Conservation (phyloP, 2,888 invertebrate species). For the Drosophila fulvimacula region DNA sequence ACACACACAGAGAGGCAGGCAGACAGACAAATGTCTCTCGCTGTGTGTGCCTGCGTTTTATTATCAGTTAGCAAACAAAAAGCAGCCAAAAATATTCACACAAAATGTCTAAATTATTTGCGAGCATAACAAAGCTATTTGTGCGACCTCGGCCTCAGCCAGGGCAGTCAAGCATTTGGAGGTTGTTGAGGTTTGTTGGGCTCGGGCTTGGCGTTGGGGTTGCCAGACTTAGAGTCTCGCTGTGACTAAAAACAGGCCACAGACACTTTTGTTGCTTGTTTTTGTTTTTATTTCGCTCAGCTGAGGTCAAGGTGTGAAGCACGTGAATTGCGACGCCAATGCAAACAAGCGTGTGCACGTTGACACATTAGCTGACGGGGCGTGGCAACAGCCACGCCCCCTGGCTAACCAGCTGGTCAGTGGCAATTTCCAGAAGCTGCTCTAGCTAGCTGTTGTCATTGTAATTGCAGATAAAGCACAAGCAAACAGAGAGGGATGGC, state of each 20-base stretch:
- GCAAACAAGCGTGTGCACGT: constrained; percentile 31
- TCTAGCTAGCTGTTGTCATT: constrained; percentile 31
- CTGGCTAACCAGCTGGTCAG: background rate
- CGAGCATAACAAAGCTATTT: constrained; percentile 50
- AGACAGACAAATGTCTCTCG: background rate
- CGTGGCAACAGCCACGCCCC: background rate
- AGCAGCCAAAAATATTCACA: constrained; percentile 23
- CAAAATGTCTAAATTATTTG: constrained; percentile 70
- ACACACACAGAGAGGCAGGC: background rate
- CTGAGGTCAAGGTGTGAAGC: constrained; percentile 51
- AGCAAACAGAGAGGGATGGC: background rate
- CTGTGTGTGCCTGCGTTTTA: constrained; percentile 23
- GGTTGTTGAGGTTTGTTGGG: background rate
- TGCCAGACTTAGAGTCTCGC: constrained; percentile 18
- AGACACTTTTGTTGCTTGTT: constrained; percentile 11
- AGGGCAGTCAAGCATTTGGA: background rate
- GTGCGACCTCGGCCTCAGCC: constrained; percentile 16
- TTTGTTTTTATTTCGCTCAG: constrained; percentile 10
- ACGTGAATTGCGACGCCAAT: constrained; percentile 26
- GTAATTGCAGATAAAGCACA: constrained; percentile 56
- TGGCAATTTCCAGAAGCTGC: constrained; percentile 42
- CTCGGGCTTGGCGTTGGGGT: background rate
- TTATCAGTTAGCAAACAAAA: constrained; percentile 32
- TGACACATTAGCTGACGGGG: constrained; percentile 1
- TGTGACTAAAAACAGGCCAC: constrained; percentile 4